phyloP scores from a whole-genome alignment of 2,888 invertebrate genomes.

The Xanthorhoe spadicearia region DNA sequence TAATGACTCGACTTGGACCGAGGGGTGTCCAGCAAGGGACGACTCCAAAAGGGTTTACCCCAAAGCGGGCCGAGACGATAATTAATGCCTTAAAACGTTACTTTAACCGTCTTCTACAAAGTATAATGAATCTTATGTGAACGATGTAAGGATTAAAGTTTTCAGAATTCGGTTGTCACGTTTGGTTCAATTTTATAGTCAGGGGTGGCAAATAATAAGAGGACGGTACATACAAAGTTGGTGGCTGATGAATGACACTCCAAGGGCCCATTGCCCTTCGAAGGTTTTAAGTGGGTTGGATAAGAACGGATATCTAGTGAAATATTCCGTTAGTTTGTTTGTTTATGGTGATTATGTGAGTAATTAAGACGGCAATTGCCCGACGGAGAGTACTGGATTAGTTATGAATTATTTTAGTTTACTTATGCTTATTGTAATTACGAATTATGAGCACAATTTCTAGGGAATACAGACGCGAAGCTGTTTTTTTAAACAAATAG shows the following conservation, averaged over 20 bases:
- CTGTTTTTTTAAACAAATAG: not conserved
- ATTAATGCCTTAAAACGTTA: conserved; percentile 81
- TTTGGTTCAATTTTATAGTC: conserved; percentile 82
- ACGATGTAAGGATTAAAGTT: conserved; percentile 48
- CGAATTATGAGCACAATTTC: not conserved
- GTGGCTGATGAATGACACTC: conserved; percentile 84
- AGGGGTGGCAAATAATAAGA: conserved; percentile 81
- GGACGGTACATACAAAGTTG: conserved; percentile 81
- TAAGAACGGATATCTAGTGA: conserved; percentile 82
- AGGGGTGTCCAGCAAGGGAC: conserved; percentile 81
- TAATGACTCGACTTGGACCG: conserved; percentile 79
- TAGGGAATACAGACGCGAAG: not conserved
- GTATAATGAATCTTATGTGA: conserved; percentile 49
- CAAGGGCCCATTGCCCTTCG: conserved; percentile 84
- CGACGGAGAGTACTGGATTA: conserved; percentile 51
- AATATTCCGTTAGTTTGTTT: conserved; percentile 68
- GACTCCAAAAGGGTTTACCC: conserved; percentile 82
- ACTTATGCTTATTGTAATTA: not conserved
- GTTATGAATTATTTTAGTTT: conserved; percentile 35
- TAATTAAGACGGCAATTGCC: conserved; percentile 67
- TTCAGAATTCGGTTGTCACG: conserved; percentile 48
- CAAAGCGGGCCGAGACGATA: conserved; percentile 77
- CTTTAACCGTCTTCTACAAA: conserved; percentile 46
- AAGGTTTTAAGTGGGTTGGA: conserved; percentile 82
- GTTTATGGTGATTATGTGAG: conserved; percentile 53